Conservation (phyloP, 2,113 vertebrate genomes). For the human (Homo sapiens) region DNA sequence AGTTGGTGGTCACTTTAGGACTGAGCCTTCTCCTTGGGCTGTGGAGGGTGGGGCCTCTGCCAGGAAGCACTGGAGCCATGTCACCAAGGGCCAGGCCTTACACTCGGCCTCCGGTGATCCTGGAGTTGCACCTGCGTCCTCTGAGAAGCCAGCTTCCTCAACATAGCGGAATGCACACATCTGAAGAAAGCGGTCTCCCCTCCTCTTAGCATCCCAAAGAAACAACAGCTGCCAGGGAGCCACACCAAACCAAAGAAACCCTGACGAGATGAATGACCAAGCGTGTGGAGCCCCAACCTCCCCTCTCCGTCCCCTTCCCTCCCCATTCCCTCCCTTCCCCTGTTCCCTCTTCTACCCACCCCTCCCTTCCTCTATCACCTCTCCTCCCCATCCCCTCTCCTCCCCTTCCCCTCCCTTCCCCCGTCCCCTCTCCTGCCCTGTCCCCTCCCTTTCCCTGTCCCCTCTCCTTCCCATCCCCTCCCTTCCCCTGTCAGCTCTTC, state of each 20-base stretch:
- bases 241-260: too few species aligned
- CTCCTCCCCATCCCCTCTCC: neutral
- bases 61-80: too few species aligned
- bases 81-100: neutral
- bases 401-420: neutral
- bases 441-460: neutral
- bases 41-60: neutral
- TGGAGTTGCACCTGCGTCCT: neutral
- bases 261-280: fast-evolving
- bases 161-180: neutral
- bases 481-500: too few species aligned
- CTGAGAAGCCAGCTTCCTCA: neutral
- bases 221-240: neutral
- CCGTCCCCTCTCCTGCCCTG: neutral
- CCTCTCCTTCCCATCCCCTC: too few species aligned
- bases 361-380: neutral
- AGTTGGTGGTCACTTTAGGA: neutral
- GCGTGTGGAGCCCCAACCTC: too few species aligned
- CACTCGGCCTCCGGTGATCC: neutral
- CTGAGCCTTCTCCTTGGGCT: neutral
- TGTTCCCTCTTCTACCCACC: neutral
- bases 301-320: neutral
- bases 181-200: neutral
- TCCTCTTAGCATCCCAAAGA: fast-evolving
- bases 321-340: too few species aligned